Conservation (phyloP, 2,797 vertebrate genomes). For the Pangasius larnaudii region DNA sequence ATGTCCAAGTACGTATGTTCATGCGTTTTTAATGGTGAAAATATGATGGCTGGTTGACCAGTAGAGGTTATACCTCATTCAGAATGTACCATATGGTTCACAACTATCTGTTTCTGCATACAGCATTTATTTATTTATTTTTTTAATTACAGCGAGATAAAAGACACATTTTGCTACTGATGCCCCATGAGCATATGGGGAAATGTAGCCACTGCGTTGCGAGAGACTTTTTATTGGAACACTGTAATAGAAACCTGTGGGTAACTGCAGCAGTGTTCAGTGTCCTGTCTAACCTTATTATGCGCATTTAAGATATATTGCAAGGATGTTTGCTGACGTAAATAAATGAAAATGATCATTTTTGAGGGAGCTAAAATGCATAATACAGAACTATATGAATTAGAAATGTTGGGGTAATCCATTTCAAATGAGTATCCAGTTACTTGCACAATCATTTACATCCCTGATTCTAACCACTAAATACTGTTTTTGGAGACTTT, state of each 20-base stretch:
- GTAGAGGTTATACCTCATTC: not conserved
- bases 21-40: slow-evolving; percentile 17
- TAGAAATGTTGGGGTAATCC: slow-evolving; percentile 23
- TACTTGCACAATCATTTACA: slow-evolving; percentile 31
- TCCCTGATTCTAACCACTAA: slow-evolving; percentile 38
- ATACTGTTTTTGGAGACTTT: slow-evolving; percentile 45
- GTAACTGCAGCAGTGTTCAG: not conserved
- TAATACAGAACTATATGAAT: slow-evolving; percentile 30
- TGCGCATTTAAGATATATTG: slow-evolving; percentile 22
- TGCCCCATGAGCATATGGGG: not conserved
- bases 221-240: slow-evolving; percentile 20
- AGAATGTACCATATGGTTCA: not conserved
- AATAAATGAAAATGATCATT: slow-evolving; percentile 28
- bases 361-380: slow-evolving; percentile 22
- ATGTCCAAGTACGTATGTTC: slow-evolving; percentile 17
- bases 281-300: slow-evolving; percentile 17
- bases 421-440: slow-evolving; percentile 34
- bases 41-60: not conserved
- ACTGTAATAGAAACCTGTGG: not conserved
- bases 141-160: not conserved
- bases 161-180: not conserved
- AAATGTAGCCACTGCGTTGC: not conserved
- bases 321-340: slow-evolving; percentile 22
- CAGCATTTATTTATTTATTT: not conserved
- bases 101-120: not conserved